These are phyloP conservation scores for Cichlasoma orientale DNA, from an alignment of 2,797 vertebrate species.

Conservation along the genomic window DNA sequence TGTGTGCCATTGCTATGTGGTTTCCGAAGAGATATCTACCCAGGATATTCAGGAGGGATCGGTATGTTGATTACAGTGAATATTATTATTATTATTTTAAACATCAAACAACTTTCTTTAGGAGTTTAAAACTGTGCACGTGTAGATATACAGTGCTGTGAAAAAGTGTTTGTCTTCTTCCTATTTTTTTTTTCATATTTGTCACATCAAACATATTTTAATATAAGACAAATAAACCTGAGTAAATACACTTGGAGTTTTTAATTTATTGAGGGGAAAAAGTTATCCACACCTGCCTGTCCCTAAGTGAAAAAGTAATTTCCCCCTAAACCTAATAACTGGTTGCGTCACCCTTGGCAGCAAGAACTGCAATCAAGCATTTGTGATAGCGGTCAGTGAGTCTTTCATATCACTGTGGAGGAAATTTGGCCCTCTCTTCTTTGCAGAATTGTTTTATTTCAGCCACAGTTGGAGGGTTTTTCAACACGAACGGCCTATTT, in stretches of 20 bases:
- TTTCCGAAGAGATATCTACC: constrained; percentile 96
- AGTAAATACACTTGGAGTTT: too few relatives aligned
- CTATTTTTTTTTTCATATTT: not conserved
- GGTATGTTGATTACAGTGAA: constrained; percentile 77
- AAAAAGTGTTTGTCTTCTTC: not conserved
- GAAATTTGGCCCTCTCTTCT: not conserved
- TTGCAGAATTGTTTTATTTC: not conserved
- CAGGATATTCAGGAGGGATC: constrained; percentile 91
- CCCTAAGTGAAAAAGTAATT: too few relatives aligned
- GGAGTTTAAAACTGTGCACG: not conserved
- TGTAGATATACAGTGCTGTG: not conserved
- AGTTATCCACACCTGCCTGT: too few relatives aligned
- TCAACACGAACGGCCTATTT: not conserved
- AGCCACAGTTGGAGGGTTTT: not conserved
- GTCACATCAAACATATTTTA: not conserved
- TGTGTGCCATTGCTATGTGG: constrained; percentile 99
- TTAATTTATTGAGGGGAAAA: too few relatives aligned
- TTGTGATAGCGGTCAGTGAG: not conserved
- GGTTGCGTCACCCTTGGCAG: too few relatives aligned
- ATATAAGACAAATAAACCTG: too few relatives aligned
- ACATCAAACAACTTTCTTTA: not conserved
- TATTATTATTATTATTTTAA: not conserved
- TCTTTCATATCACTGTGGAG: not conserved
- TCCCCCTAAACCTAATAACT: too few relatives aligned
- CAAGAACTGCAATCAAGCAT: too few relatives aligned